A percentile compares a stretch with the other conserved stretches of the same genome.
Evolutionary conservation across 2,113 vertebrate genomes (phyloP).

Genomic region (Heptranchias perlo): DNA sequence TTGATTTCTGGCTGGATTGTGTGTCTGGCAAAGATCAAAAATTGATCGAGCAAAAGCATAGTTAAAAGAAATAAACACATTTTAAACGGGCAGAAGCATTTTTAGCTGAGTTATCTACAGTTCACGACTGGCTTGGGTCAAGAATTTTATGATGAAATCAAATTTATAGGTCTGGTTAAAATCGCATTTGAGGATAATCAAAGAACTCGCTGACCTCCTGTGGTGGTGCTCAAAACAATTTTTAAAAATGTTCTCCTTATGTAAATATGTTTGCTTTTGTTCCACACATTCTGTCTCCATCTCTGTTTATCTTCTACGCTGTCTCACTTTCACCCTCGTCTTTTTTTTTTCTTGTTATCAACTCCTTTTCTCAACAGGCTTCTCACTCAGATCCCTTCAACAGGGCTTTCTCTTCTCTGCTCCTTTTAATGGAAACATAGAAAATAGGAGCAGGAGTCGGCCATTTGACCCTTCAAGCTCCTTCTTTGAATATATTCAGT

Average conservation of each 20-base stretch:
- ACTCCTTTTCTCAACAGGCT: neutral
- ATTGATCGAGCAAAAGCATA: neutral
- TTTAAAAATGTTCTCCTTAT: neutral
- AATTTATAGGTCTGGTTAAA: neutral
- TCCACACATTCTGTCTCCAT: neutral
- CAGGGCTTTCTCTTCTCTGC: neutral
- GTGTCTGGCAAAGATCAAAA: neutral
- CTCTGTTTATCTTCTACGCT: neutral
- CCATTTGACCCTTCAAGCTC: no score
- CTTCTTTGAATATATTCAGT: no score
- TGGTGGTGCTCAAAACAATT: neutral
- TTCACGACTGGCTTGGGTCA: neutral
- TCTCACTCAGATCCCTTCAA: neutral
- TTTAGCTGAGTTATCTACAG: neutral
- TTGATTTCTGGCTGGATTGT: neutral
- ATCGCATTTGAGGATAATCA: neutral
- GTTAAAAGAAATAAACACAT: neutral
- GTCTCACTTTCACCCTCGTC: neutral
- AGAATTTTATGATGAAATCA: neutral
- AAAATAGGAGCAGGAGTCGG: no score
- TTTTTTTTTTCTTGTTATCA: neutral
- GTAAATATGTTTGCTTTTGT: neutral
- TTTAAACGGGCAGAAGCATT: neutral
- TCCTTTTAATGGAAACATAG: conserved; percentile 1
- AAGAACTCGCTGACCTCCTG: neutral